These are phyloP conservation scores for Mus minutoides DNA, from an alignment of 2,797 vertebrate species.

Conservation along the genomic window DNA sequence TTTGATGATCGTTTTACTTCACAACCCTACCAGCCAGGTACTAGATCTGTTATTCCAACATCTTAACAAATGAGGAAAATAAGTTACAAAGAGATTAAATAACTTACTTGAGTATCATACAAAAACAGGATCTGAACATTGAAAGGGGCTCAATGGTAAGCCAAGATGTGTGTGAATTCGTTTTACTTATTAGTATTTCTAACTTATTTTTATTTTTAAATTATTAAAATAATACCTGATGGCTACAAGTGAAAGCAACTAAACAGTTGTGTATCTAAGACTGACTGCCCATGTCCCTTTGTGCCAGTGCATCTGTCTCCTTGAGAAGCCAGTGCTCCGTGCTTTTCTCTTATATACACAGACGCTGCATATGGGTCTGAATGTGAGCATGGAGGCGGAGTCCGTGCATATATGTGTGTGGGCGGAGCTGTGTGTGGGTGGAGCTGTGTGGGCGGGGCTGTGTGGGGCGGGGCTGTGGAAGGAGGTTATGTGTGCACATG, in stretches of 20 bases:
- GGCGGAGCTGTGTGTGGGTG: not conserved
- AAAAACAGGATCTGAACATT: not conserved
- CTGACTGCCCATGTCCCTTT: not conserved
- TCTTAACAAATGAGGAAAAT: slow-evolving; percentile 58
- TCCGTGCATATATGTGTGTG: not conserved
- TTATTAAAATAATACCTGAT: not conserved
- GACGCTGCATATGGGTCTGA: not conserved
- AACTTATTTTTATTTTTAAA: slow-evolving; percentile 19
- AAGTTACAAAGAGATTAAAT: slow-evolving; percentile 47
- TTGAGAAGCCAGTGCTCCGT: not conserved
- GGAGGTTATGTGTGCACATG: not conserved
- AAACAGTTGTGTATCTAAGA: not conserved
- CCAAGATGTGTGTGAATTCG: not conserved
- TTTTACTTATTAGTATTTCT: slow-evolving; percentile 15
- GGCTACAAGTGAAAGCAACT: not conserved
- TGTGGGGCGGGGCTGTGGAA: not conserved
- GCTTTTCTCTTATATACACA: slow-evolving; percentile 12
- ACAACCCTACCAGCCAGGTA: not conserved
- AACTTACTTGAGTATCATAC: slow-evolving; percentile 2
- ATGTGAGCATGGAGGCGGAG: not conserved
- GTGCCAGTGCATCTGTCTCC: not conserved
- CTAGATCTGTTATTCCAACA: slow-evolving; percentile 11
- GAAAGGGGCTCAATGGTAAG: not conserved
- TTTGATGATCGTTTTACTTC: slow-evolving; percentile 40
- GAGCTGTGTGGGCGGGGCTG: not conserved